Conservation (phyloP, 2,113 vertebrate genomes). For the sheep (Ovis aries) region ARS-UI_Ramb_v3.0 NC_056059.1:47852001-47852500, state of each 20-base stretch:
- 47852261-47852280: background rate
- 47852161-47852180: background rate
- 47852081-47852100: background rate
- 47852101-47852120: background rate
- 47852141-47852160: background rate
- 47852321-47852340: background rate
- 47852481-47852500: background rate
- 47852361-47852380: background rate
- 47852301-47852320: background rate
- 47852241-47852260: background rate
- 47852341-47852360: background rate
- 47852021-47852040: background rate
- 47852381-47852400: background rate
- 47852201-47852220: background rate
- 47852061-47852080: background rate
- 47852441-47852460: background rate
- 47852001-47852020: background rate
- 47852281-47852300: background rate
- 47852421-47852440: background rate
- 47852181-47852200: background rate
- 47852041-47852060: background rate
- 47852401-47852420: background rate
- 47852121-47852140: background rate
- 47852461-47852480: background rate
- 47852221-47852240: background rate